Evolutionary conservation across 1,140 invertebrate species (phyloP).

Genomic region (Ditylenchus dipsaci): DNA sequence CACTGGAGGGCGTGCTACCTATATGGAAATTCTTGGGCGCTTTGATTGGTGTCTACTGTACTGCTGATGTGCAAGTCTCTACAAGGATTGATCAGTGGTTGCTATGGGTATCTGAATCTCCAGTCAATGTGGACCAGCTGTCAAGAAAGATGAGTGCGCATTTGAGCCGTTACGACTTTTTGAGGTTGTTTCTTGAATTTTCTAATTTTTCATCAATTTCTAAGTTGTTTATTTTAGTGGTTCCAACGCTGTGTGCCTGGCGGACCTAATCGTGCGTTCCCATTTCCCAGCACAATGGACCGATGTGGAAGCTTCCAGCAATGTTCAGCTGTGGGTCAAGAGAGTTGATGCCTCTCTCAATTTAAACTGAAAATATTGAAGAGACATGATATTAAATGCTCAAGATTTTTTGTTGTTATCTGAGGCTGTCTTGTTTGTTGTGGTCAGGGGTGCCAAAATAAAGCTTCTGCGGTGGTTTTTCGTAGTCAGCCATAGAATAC

Average conservation of each 20-base stretch:
- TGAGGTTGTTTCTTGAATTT: neutral
- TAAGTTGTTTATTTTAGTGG: constrained; percentile 12
- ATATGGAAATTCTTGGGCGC: neutral
- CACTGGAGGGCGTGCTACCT: neutral
- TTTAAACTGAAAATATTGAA: neutral
- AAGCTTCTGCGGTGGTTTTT: too few relatives aligned
- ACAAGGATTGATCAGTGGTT: neutral
- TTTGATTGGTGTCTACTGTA: neutral
- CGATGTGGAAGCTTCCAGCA: constrained; percentile 13
- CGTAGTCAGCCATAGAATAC: too few relatives aligned
- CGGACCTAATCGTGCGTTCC: constrained; percentile 22
- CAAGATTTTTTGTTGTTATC: too few relatives aligned
- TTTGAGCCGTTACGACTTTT: neutral
- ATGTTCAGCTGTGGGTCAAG: constrained; percentile 28
- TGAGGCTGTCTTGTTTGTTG: too few relatives aligned
- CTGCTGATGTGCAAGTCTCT: neutral
- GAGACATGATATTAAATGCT: neutral
- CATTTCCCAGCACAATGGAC: constrained; percentile 11
- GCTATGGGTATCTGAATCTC: neutral
- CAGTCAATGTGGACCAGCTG: neutral
- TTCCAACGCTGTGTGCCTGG: constrained; percentile 16
- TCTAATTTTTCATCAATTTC: neutral
- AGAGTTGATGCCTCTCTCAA: neutral
- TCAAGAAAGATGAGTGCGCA: neutral
- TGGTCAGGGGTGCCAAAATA: too few relatives aligned